phyloP scores from a whole-genome alignment of 2,888 invertebrate species.

The Trichacis sp. region DNA sequence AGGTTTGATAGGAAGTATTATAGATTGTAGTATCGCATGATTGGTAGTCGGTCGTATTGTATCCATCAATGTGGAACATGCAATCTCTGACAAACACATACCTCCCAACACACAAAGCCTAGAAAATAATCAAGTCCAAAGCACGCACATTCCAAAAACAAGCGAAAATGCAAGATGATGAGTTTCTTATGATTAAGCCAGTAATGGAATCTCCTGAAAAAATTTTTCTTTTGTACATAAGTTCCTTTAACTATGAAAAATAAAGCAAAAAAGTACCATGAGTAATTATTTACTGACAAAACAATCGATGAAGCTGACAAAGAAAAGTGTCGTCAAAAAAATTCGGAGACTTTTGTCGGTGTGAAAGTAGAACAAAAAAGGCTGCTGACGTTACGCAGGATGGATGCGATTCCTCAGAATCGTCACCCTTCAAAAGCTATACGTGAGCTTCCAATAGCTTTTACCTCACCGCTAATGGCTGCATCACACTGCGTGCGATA shows the following conservation, averaged over 20 bases:
- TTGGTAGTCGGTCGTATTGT: conserved; percentile 61
- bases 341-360: conserved; percentile 31
- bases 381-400: conserved; percentile 41
- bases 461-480: conserved; percentile 61
- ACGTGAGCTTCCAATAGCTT: conserved; percentile 61
- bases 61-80: conserved; percentile 59
- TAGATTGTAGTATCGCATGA: conserved; percentile 67
- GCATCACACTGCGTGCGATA: conserved; percentile 46
- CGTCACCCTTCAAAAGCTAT: conserved; percentile 51
- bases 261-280: too few species aligned
- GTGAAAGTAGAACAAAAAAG: conserved; percentile 37
- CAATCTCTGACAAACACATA: conserved; percentile 41
- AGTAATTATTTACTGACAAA: too few species aligned
- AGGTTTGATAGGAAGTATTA: conserved; percentile 57
- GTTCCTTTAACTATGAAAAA: too few species aligned
- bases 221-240: too few species aligned
- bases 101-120: not conserved
- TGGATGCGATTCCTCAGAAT: conserved; percentile 43
- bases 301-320: too few species aligned
- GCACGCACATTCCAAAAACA: conserved; percentile 24
- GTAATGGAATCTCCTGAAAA: too few species aligned
- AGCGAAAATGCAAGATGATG: not conserved
- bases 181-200: too few species aligned
- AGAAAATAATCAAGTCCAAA: conserved; percentile 6
- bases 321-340: conserved; percentile 22